Evolutionary conservation across 2,113 vertebrate species (phyloP).

Genomic region (Syngnathus floridae): DNA sequence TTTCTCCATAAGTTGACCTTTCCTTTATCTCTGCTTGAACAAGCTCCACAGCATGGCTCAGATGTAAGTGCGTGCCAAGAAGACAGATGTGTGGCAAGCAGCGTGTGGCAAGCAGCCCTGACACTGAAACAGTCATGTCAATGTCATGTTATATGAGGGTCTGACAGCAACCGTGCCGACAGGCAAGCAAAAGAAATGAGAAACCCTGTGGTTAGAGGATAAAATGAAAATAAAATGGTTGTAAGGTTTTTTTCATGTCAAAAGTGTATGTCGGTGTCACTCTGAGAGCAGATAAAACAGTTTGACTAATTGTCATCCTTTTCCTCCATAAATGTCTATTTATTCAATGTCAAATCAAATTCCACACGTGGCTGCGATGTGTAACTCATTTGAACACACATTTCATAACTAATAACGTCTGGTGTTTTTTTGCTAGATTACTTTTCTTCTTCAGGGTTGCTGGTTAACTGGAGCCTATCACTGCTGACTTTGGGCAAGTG

Average conservation of each 20-base stretch:
- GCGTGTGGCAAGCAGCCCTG: neutral
- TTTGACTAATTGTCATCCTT: neutral
- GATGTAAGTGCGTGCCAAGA: slow-evolving; percentile 8
- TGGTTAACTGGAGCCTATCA: neutral
- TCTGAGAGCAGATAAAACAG: neutral
- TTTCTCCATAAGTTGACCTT: slow-evolving; percentile 23
- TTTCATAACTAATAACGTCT: neutral
- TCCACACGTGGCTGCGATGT: neutral
- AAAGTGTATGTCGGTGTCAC: neutral
- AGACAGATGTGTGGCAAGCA: slow-evolving; percentile 1
- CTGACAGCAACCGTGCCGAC: neutral
- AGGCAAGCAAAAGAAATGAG: neutral
- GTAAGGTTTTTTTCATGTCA: neutral
- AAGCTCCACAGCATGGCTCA: slow-evolving; percentile 5
- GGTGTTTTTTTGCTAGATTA: neutral
- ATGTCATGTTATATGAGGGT: neutral
- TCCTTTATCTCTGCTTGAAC: slow-evolving; percentile 13
- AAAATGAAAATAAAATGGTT: neutral
- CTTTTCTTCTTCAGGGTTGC: neutral
- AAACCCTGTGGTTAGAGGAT: neutral
- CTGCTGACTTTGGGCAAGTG: neutral
- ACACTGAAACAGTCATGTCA: neutral
- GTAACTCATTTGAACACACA: slow-evolving; percentile 7
- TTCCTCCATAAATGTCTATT: slow-evolving; percentile 8
- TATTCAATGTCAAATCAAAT: slow-evolving; percentile 11